These are phyloP conservation scores for Chinchilla lanigera DNA, from an alignment of 2,113 vertebrate genomes.

Conservation along the genomic window DNA sequence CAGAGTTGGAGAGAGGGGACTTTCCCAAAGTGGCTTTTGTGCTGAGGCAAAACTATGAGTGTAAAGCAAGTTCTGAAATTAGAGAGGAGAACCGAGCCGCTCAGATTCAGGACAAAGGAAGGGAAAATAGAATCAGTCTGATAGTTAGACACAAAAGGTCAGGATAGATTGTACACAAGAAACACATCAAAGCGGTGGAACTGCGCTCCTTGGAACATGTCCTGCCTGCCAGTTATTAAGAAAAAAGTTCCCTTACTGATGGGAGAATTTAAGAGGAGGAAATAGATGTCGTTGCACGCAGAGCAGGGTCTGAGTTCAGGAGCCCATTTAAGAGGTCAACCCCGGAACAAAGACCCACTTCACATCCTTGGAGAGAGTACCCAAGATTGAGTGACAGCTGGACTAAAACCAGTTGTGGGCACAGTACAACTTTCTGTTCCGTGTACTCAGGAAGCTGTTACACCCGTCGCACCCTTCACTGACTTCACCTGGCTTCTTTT, in stretches of 20 bases:
- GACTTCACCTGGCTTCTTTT: not conserved
- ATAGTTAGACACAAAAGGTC: not conserved
- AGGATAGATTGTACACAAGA: not conserved
- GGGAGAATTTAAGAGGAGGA: not conserved
- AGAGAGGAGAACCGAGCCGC: not conserved
- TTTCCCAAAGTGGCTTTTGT: not conserved
- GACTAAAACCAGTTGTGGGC: not conserved
- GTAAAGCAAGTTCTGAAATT: not conserved
- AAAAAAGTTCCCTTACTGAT: not conserved
- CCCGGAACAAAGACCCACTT: not conserved
- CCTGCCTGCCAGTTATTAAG: not conserved
- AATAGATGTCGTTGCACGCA: not conserved
- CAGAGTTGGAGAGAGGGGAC: not conserved
- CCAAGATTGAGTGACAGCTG: not conserved
- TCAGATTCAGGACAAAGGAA: not conserved
- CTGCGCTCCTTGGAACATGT: not conserved
- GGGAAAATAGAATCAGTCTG: not conserved
- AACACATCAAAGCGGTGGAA: not conserved
- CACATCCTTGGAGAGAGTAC: accelerated
- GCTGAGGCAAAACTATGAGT: not conserved
- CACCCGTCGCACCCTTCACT: not conserved
- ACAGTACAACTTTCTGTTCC: not conserved
- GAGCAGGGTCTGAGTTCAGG: not conserved
- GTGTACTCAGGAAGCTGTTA: too few relatives aligned
- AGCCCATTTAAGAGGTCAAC: not conserved